These are phyloP conservation scores for Eulemur coronatus DNA, from an alignment of 2,797 vertebrate species.

Conservation along the genomic window DNA sequence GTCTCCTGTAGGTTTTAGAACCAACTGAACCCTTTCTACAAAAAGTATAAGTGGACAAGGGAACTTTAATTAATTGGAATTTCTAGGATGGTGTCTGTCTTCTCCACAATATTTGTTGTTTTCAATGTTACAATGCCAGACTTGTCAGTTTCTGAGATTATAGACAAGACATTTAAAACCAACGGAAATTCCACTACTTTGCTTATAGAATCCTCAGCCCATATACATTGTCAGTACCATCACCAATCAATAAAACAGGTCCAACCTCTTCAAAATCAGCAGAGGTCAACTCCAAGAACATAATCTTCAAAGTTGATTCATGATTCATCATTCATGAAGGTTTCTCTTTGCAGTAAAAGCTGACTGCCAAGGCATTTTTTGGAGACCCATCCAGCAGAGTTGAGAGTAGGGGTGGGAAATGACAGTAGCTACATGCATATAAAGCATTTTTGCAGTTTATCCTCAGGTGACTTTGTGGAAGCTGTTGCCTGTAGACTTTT, in stretches of 20 bases:
- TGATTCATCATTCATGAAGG: background rate
- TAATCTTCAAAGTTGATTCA: background rate
- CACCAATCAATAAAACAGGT: background rate
- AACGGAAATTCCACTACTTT: background rate
- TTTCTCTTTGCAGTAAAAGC: background rate
- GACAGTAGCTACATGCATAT: background rate
- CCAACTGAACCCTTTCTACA: background rate
- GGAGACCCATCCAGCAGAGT: background rate
- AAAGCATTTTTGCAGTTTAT: background rate
- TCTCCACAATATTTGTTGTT: background rate
- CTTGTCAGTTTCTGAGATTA: background rate
- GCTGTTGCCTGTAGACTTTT: background rate
- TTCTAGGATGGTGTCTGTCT: background rate
- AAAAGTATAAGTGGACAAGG: background rate
- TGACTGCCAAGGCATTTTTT: background rate
- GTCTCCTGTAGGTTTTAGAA: background rate
- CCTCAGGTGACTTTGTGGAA: background rate
- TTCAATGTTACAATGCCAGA: background rate
- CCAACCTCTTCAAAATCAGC: background rate
- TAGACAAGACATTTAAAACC: background rate
- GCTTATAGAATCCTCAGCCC: background rate
- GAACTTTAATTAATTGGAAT: background rate
- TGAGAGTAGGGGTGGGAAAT: background rate
- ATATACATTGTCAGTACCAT: background rate
- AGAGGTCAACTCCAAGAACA: background rate